phyloP scores from a whole-genome alignment of 2,797 vertebrate species.

The Carduelis carduelis region DNA sequence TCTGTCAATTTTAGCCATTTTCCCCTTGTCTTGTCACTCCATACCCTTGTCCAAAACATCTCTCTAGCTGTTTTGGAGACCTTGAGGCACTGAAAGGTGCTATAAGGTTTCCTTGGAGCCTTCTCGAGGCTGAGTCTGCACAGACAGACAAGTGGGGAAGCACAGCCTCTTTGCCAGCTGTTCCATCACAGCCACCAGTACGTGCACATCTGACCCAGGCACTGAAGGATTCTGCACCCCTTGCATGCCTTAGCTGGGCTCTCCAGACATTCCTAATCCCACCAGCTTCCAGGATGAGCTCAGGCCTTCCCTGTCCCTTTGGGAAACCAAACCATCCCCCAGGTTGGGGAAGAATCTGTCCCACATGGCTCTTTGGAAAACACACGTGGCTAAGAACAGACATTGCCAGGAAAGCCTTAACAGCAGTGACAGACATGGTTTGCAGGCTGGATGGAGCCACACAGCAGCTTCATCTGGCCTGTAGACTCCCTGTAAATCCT shows the following conservation, averaged over 20 bases:
- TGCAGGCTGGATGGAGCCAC: neutral
- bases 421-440: neutral
- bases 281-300: neutral
- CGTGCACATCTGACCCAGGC: neutral
- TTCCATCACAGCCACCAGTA: fast-evolving
- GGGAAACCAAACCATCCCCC: neutral
- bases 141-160: neutral
- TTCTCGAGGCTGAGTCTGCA: neutral
- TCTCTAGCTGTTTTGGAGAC: neutral
- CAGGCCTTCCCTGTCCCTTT: neutral
- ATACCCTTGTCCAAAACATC: neutral
- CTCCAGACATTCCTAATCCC: neutral
- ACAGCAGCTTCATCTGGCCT: neutral
- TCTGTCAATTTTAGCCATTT: neutral
- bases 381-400: fast-evolving
- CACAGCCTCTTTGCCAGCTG: neutral
- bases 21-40: neutral
- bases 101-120: neutral
- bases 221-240: neutral
- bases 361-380: neutral
- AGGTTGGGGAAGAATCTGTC: neutral
- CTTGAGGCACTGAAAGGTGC: neutral
- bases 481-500: neutral
- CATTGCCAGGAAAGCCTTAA: neutral
- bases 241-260: neutral